Percentiles rank a stretch among this genome's conserved stretches.
Conservation (phyloP, 2,888 invertebrate species). For the Polydesmus complanatus region DNA sequence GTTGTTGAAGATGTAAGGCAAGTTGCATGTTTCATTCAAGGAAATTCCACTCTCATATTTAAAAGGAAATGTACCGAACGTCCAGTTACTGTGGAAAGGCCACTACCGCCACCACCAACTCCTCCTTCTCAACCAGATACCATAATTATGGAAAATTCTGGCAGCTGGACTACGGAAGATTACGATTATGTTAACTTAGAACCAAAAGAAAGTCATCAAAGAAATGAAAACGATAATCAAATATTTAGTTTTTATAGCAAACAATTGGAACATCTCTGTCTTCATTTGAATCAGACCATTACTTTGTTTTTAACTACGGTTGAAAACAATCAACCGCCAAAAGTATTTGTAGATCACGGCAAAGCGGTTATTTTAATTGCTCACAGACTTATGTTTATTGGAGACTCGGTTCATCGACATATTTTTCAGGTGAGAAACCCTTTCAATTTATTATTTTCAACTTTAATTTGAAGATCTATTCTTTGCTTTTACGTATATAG, state of each 20-base stretch:
- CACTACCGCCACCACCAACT: constrained; percentile 33
- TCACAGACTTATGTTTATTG: constrained; percentile 83
- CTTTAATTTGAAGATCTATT: too few relatives aligned
- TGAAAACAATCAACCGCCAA: constrained; percentile 84
- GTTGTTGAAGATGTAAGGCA: constrained; percentile 78
- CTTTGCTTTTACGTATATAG: neutral
- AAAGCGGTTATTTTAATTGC: constrained; percentile 90
- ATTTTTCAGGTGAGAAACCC: constrained; percentile 44
- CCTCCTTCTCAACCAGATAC: constrained; percentile 1
- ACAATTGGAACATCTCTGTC: constrained; percentile 71
- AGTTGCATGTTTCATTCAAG: constrained; percentile 73
- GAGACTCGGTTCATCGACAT: constrained; percentile 82
- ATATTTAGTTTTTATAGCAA: constrained; percentile 74
- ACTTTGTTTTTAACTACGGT: constrained; percentile 84
- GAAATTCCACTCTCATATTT: constrained; percentile 38
- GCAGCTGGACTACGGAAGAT: constrained; percentile 45
- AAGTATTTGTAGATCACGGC: constrained; percentile 77
- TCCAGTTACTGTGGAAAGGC: constrained; percentile 29
- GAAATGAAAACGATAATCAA: constrained; percentile 65
- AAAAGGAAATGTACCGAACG: constrained; percentile 16
- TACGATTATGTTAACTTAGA: constrained; percentile 77
- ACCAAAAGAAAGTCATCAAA: constrained; percentile 55
- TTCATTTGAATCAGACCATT: constrained; percentile 71
- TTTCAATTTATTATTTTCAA: too few relatives aligned
- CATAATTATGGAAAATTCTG: neutral